Evolutionary conservation across 2,113 vertebrate genomes (phyloP).

Genomic region (Hemicordylus capensis): DNA sequence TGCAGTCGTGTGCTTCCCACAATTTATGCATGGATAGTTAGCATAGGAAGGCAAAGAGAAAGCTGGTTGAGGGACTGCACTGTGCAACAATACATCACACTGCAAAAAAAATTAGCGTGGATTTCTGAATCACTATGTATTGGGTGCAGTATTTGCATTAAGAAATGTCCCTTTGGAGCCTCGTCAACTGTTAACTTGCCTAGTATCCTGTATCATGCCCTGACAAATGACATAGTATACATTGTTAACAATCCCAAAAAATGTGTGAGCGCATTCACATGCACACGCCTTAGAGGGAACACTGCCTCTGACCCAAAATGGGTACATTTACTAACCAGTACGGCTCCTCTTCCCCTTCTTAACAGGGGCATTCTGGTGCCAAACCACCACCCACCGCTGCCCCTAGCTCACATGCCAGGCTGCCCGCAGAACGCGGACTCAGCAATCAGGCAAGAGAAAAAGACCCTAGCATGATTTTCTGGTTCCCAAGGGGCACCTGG

Average conservation of each 20-base stretch:
- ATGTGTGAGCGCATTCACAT: no score
- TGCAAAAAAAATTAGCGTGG: no score
- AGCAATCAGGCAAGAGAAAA: background rate
- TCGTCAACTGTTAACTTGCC: no score
- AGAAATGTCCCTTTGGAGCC: no score
- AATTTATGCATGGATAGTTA: accelerated
- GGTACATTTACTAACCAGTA: background rate
- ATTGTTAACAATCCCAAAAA: no score
- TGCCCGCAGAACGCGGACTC: background rate
- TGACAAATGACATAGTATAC: no score
- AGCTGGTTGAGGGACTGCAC: accelerated
- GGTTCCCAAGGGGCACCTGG: background rate
- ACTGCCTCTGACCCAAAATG: background rate
- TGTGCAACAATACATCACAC: no score
- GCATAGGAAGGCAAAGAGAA: background rate
- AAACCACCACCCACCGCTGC: background rate
- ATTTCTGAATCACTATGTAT: no score
- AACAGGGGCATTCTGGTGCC: background rate
- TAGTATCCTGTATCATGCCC: no score
- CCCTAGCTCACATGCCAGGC: background rate
- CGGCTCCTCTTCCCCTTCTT: background rate
- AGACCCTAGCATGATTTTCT: background rate
- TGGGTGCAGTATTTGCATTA: no score
- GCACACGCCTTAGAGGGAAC: no score
- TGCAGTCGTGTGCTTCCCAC: accelerated